Evolutionary conservation across 2,113 vertebrate genomes (phyloP).

Genomic region (Piprites chloris): DNA sequence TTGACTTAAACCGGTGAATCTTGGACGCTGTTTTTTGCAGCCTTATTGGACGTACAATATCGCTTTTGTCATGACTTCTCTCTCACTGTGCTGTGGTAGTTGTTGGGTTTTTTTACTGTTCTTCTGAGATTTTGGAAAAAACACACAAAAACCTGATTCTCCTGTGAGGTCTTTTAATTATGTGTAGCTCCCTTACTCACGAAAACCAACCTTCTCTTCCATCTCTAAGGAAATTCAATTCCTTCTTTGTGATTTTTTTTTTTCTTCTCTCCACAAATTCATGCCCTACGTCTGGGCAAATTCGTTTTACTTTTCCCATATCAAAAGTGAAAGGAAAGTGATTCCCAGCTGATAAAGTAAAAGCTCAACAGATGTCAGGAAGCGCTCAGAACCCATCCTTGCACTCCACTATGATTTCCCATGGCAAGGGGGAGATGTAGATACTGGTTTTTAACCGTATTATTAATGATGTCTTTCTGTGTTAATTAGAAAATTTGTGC

Average conservation of each 20-base stretch:
- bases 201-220: background rate
- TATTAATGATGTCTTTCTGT: background rate
- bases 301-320: background rate
- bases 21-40: background rate
- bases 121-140: background rate
- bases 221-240: background rate
- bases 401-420: background rate
- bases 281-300: background rate
- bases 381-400: background rate
- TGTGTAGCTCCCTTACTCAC: background rate
- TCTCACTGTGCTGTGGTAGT: background rate
- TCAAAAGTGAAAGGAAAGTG: background rate
- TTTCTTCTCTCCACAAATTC: background rate
- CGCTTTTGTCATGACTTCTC: background rate
- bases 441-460: background rate
- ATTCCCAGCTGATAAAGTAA: background rate
- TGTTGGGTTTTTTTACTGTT: background rate
- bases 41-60: background rate
- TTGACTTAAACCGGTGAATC: background rate
- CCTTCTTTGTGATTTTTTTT: background rate
- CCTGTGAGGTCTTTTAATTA: background rate
- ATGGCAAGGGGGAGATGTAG: background rate
- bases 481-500: background rate
- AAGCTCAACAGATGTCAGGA: background rate
- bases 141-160: background rate